Evolutionary conservation across 2,113 vertebrate species (phyloP).

Genomic region (Neolamprologus tretocephalus): DNA sequence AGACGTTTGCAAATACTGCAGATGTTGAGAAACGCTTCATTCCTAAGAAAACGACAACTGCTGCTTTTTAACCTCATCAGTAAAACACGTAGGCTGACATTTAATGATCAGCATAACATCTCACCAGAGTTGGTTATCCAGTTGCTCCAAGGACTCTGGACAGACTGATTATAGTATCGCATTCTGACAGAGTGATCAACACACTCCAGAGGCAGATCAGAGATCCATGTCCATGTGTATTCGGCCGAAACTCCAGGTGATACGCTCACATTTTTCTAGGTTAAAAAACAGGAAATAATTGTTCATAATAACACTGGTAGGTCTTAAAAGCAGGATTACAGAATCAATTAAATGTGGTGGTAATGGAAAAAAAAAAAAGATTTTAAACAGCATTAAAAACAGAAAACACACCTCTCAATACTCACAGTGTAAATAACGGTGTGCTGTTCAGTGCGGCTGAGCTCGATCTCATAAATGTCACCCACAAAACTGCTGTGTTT

Average conservation of each 20-base stretch:
- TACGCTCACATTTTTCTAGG: slow-evolving; percentile 29
- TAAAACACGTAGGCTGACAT: background rate
- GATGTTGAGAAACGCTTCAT: background rate
- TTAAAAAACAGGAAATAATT: background rate
- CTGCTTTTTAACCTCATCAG: background rate
- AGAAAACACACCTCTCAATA: background rate
- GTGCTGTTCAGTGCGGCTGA: slow-evolving; percentile 15
- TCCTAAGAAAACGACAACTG: background rate
- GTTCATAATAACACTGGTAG: background rate
- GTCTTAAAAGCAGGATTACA: background rate
- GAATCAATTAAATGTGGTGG: background rate
- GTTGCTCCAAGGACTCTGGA: slow-evolving; percentile 38
- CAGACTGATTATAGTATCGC: slow-evolving; percentile 18
- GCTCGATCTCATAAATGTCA: slow-evolving; percentile 41
- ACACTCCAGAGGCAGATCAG: slow-evolving; percentile 58
- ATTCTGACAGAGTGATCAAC: slow-evolving; percentile 58
- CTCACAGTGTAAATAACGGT: slow-evolving; percentile 21
- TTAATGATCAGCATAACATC: background rate
- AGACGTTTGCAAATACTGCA: background rate
- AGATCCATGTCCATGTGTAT: slow-evolving; percentile 49
- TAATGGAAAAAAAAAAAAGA: background rate
- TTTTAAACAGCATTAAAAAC: background rate
- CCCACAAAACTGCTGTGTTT: background rate
- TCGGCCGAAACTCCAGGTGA: background rate
- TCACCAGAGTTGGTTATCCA: slow-evolving; percentile 53